These are phyloP conservation scores for Drosophila tristis DNA, from an alignment of 1,140 invertebrate genomes.

Conservation along the genomic window DNA sequence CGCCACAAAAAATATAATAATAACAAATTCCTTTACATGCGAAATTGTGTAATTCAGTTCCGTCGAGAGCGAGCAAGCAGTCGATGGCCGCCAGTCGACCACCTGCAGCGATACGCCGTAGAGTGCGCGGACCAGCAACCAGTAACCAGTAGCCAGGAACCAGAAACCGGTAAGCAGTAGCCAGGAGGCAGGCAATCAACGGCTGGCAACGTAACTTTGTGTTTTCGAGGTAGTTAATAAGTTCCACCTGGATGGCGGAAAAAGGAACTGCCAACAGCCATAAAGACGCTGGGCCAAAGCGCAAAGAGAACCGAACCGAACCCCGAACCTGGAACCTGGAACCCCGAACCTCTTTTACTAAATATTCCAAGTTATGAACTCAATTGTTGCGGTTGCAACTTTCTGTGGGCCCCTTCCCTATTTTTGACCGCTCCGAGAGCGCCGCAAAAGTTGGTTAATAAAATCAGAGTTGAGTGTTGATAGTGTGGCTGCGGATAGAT, in stretches of 20 bases:
- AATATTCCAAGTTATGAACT: conserved; percentile 53
- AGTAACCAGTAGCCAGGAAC: no score
- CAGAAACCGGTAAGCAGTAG: neutral
- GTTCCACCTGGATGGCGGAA: conserved; percentile 19
- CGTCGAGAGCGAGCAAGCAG: conserved; percentile 6
- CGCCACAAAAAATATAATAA: conserved; percentile 49
- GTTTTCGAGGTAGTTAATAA: conserved; percentile 71
- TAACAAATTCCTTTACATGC: conserved; percentile 56
- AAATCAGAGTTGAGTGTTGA: conserved; percentile 55
- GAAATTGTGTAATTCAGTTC: conserved; percentile 54
- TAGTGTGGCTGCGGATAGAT: conserved; percentile 8
- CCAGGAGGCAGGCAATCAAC: conserved; percentile 41
- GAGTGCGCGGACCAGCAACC: no score
- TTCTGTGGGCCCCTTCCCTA: no score
- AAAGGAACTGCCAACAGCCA: conserved; percentile 14
- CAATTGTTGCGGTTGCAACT: conserved; percentile 25
- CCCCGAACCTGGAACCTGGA: no score
- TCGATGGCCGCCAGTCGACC: conserved; percentile 1
- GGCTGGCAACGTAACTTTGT: conserved; percentile 60
- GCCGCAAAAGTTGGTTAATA: conserved; percentile 55
- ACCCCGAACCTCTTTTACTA: conserved; percentile 22
- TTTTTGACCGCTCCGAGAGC: conserved; percentile 20
- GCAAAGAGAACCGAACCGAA: neutral
- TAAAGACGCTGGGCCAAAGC: conserved; percentile 31
- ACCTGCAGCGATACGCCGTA: conserved; percentile 1